These are phyloP conservation scores for Lepidurus packardi DNA, from an alignment of 1,140 invertebrate genomes.

Conservation along the genomic window DNA sequence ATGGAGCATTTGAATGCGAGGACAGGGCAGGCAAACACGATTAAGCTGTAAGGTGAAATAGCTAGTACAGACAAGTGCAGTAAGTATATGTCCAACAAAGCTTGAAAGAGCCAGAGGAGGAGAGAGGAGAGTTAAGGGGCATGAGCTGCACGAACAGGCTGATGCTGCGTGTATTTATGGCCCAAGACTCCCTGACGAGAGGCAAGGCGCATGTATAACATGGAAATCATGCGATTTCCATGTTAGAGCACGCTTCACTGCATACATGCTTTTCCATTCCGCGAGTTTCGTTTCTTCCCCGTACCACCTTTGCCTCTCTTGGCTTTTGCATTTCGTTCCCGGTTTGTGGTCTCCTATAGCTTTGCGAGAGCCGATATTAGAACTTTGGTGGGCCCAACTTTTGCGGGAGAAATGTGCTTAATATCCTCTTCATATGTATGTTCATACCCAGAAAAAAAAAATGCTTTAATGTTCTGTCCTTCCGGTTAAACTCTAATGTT, in stretches of 20 bases:
- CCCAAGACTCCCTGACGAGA: not conserved
- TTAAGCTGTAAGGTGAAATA: conserved; percentile 11
- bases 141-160: conserved; percentile 3
- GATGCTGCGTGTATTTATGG: conserved; percentile 19
- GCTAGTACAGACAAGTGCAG: not conserved
- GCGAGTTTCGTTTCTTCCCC: not conserved
- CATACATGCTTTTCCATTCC: not conserved
- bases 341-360: not conserved
- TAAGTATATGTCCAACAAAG: conserved; percentile 12
- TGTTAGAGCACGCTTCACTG: conserved; percentile 14
- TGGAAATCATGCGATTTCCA: conserved; percentile 19
- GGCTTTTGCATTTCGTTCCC: not conserved
- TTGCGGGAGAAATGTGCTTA: too few species aligned
- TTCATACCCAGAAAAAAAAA: too few species aligned
- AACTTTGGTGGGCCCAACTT: too few species aligned
- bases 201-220: conserved; percentile 12
- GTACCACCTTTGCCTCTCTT: not conserved
- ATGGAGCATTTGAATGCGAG: not conserved
- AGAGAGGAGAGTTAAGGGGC: conserved; percentile 1
- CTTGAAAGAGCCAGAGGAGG: not conserved
- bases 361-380: too few species aligned
- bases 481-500: too few species aligned
- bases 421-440: too few species aligned
- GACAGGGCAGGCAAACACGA: not conserved
- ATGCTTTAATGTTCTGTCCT: too few species aligned